These are phyloP conservation scores for Dysidea cf. avara DNA, from an alignment of 37 sponge, comb jelly and placozoan genomes.

Conservation along the genomic window DNA sequence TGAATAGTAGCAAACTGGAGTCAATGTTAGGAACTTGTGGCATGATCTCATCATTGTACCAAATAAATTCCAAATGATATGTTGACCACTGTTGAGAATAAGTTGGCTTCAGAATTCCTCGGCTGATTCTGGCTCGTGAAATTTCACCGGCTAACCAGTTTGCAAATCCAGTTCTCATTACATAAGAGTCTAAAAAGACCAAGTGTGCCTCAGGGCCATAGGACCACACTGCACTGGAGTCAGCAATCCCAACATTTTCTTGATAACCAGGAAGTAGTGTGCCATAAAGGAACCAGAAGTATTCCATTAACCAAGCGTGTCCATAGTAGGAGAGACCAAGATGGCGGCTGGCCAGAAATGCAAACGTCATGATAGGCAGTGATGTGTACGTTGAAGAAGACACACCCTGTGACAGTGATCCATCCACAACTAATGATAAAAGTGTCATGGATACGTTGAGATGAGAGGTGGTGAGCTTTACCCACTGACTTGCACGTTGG, in stretches of 20 bases:
- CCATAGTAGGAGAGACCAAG: not conserved
- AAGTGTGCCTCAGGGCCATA: constrained; percentile 40
- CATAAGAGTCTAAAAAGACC: constrained; percentile 26
- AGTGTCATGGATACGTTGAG: constrained; percentile 10
- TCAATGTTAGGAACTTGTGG: not conserved
- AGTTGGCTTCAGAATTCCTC: not conserved
- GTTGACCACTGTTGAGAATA: constrained; percentile 11
- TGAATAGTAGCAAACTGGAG: constrained; percentile 4
- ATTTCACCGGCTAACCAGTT: constrained; percentile 25
- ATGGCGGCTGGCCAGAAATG: constrained; percentile 25
- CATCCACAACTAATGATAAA: constrained; percentile 23
- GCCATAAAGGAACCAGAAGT: constrained; percentile 16
- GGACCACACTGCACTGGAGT: constrained; percentile 25
- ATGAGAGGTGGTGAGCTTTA: constrained; percentile 6
- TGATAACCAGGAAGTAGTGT: constrained; percentile 25
- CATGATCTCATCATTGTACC: constrained; percentile 13
- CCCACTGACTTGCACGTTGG: constrained; percentile 12
- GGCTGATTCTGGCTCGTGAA: not conserved
- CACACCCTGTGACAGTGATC: constrained; percentile 30
- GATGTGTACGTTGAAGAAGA: constrained; percentile 26
- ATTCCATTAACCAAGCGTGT: constrained; percentile 15
- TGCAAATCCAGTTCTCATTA: constrained; percentile 32
- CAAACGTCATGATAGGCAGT: constrained; percentile 20
- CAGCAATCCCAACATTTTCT: constrained; percentile 31
- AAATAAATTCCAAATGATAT: constrained; percentile 23